Conservation (phyloP, 2,797 vertebrate species). For the Falco columbarius region DNA sequence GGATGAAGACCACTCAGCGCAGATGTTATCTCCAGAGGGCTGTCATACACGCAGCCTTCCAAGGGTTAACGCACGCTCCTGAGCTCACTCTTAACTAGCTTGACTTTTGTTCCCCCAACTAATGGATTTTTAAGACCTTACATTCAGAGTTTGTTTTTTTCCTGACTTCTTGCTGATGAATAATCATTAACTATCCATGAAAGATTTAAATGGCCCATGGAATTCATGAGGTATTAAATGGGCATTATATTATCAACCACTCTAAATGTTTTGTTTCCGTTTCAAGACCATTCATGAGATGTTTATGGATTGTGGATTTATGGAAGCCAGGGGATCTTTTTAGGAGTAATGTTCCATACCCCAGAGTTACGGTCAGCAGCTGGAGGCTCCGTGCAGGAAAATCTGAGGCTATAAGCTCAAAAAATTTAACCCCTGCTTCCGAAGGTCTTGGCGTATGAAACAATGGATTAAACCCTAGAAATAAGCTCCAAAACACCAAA, state of each 20-base stretch:
- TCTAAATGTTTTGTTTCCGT: slow-evolving; percentile 58
- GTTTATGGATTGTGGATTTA: slow-evolving; percentile 53
- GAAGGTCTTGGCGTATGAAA: not conserved
- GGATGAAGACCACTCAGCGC: not conserved
- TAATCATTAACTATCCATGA: slow-evolving; percentile 38
- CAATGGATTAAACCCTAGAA: not conserved
- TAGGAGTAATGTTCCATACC: slow-evolving; percentile 69
- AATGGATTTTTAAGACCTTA: not conserved
- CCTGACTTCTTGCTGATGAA: not conserved
- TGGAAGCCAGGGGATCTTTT: slow-evolving; percentile 63
- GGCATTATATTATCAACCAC: not conserved
- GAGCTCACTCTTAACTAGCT: not conserved
- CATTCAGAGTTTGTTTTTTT: not conserved
- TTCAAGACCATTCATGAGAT: slow-evolving; percentile 49
- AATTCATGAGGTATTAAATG: slow-evolving; percentile 21
- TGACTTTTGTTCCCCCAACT: not conserved
- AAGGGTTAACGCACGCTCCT: not conserved
- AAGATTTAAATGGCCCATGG: not conserved
- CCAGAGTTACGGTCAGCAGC: slow-evolving; percentile 61
- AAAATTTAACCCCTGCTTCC: slow-evolving; percentile 15
- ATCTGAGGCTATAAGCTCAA: not conserved
- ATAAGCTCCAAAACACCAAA: not conserved
- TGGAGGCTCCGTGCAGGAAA: slow-evolving; percentile 46
- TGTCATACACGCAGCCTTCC: fast-evolving
- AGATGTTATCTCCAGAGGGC: not conserved